A percentile compares a stretch with the other conserved stretches of the same genome.
Conservation (phyloP, 2,797 vertebrate genomes). For the Peromyscus melanophrys region DNA sequence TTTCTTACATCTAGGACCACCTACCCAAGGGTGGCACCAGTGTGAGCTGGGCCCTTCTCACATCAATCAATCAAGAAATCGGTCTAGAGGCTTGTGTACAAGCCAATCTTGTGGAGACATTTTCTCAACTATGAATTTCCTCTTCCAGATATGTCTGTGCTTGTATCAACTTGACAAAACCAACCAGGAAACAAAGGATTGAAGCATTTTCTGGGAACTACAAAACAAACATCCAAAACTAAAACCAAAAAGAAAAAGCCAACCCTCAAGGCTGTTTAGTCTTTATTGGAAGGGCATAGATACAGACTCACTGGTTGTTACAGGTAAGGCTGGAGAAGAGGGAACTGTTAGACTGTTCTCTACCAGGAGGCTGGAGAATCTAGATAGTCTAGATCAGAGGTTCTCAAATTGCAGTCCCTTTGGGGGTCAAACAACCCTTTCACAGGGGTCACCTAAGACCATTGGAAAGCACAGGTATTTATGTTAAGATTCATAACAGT, state of each 20-base stretch:
- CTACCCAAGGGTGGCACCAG: neutral
- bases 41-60: neutral
- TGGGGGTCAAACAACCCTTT: neutral
- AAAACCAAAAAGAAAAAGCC: neutral
- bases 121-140: neutral
- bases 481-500: neutral
- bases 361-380: neutral
- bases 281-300: neutral
- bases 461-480: neutral
- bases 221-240: neutral
- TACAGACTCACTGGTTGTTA: neutral
- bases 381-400: neutral
- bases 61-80: neutral
- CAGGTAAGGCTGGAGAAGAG: neutral
- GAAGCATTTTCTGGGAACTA: neutral
- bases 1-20: neutral
- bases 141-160: neutral
- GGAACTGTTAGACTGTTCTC: neutral
- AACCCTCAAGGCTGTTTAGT: neutral
- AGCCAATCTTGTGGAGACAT: neutral
- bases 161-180: neutral
- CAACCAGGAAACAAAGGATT: neutral
- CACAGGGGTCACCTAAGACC: neutral
- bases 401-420: neutral
- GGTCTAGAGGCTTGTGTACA: neutral